Conservation (phyloP, 2,797 vertebrate genomes). For the Gadopsis bispinosus region DNA sequence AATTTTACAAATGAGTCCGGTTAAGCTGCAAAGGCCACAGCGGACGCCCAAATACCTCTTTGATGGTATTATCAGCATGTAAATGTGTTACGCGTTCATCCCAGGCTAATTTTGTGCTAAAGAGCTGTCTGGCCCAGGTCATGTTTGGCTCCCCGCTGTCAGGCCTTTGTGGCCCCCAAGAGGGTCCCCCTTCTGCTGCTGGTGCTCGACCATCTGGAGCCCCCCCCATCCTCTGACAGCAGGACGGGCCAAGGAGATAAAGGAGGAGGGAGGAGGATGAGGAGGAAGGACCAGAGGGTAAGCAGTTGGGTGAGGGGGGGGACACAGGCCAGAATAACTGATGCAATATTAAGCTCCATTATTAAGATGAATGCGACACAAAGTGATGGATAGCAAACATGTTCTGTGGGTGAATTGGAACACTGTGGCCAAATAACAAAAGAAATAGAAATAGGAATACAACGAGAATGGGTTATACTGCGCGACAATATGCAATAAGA, state of each 20-base stretch:
- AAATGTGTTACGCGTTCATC: slow-evolving; percentile 51
- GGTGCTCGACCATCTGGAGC: slow-evolving; percentile 68
- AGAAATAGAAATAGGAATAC: background rate
- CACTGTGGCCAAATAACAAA: background rate
- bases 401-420: background rate
- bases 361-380: background rate
- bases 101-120: slow-evolving; percentile 72
- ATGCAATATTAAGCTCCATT: background rate
- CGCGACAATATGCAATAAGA: background rate
- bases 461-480: background rate
- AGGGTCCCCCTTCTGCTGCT: slow-evolving; percentile 61
- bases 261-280: background rate
- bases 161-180: slow-evolving; percentile 53
- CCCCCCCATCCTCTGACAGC: slow-evolving; percentile 24
- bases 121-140: slow-evolving; percentile 63
- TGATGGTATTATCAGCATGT: slow-evolving; percentile 65
- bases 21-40: slow-evolving; percentile 27
- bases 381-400: background rate
- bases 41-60: slow-evolving; percentile 30
- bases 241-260: slow-evolving; percentile 14
- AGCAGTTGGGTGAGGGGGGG: background rate
- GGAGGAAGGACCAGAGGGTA: background rate
- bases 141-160: slow-evolving; percentile 50
- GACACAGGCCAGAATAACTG: background rate
- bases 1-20: background rate